Percentiles rank a stretch among this genome's conserved stretches.
Evolutionary conservation across 1,140 invertebrate genomes (phyloP).

Genomic region (Euura saliciscinereae): DNA sequence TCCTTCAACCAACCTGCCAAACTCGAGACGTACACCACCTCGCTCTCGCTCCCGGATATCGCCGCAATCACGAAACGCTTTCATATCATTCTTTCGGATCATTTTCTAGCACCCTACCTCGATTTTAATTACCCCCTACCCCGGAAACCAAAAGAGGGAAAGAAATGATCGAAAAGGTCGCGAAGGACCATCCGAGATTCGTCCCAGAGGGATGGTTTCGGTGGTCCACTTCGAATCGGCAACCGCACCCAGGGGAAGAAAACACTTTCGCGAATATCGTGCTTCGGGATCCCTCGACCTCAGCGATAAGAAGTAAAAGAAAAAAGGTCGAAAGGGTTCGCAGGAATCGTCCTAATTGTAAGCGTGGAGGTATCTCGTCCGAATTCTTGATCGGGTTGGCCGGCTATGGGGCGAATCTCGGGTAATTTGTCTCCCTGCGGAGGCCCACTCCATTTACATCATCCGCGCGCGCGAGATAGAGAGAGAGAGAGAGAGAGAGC

Average conservation of each 20-base stretch:
- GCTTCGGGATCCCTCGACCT: too few relatives aligned
- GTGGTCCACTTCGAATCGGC: neutral
- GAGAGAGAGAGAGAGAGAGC: neutral
- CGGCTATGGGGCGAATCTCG: conserved; percentile 36
- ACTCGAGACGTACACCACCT: neutral
- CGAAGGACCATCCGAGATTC: conserved; percentile 28
- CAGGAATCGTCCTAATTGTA: neutral
- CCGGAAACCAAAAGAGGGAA: neutral
- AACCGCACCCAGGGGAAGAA: neutral
- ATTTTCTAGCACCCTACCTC: neutral
- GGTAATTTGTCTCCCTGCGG: conserved; percentile 49
- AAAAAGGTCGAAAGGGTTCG: neutral
- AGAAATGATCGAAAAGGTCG: neutral
- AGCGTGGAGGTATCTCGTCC: neutral
- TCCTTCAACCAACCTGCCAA: neutral
- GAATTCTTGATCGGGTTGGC: neutral
- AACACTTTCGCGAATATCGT: neutral
- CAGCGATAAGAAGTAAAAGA: neutral
- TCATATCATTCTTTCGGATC: neutral
- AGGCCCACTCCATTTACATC: neutral
- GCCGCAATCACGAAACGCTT: neutral
- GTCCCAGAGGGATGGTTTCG: conserved; percentile 30
- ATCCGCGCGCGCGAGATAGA: conserved; percentile 14
- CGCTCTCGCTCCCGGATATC: neutral
- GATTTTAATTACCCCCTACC: neutral